Conservation (phyloP, 1,140 invertebrate genomes). For the Sminthurides bifidus region DNA sequence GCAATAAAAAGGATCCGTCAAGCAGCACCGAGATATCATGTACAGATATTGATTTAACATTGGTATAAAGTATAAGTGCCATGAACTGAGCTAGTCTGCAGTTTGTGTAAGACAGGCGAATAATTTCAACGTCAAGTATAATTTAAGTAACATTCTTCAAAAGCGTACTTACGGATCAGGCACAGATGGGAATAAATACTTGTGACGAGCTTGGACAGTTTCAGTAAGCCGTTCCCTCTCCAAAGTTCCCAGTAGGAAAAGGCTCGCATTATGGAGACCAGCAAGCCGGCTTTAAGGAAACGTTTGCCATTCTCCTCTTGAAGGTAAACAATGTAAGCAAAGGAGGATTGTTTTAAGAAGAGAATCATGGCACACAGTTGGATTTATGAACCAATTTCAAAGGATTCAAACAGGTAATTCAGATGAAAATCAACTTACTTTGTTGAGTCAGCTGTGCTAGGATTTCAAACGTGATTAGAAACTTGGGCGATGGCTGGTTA, state of each 20-base stretch:
- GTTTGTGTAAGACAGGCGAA: no score
- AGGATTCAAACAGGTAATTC: constrained; percentile 1
- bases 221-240: constrained; percentile 25
- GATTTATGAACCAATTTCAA: no score
- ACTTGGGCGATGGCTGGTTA: constrained; percentile 48
- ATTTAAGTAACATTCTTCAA: neutral
- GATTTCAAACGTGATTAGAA: constrained; percentile 49
- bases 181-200: constrained; percentile 20
- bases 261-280: constrained; percentile 16
- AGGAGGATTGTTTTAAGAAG: neutral
- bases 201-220: constrained; percentile 15
- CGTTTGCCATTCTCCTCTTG: constrained; percentile 17
- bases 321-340: constrained; percentile 4
- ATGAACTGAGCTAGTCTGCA: no score
- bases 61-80: no score
- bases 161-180: constrained; percentile 17
- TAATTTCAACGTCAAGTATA: neutral
- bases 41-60: no score
- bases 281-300: constrained; percentile 28
- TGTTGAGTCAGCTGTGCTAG: constrained; percentile 52
- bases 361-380: neutral
- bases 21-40: no score
- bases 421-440: constrained; percentile 40
- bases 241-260: constrained; percentile 22
- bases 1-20: no score